Conservation (phyloP, 2,888 invertebrate genomes). For the Lochmaea capreae region DNA sequence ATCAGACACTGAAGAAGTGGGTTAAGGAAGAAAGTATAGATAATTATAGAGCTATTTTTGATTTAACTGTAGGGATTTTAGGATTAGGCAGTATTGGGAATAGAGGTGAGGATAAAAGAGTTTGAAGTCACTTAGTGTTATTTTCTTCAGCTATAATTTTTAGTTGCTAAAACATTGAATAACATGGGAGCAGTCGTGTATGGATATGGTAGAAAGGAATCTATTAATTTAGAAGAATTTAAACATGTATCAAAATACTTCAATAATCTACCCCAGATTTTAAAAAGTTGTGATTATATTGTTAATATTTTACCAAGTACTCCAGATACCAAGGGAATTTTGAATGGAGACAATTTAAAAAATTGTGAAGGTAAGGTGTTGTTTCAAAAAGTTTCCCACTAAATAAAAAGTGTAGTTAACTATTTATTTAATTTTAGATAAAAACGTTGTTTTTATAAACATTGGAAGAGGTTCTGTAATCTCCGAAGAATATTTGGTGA, state of each 20-base stretch:
- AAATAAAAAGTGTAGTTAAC: too few relatives aligned
- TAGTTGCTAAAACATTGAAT: slow-evolving; percentile 66
- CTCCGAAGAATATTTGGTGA: slow-evolving; percentile 66
- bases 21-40: slow-evolving; percentile 58
- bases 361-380: slow-evolving; percentile 63
- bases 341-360: slow-evolving; percentile 66
- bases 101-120: slow-evolving; percentile 59
- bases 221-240: slow-evolving; percentile 43
- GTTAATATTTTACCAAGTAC: slow-evolving; percentile 70
- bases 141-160: slow-evolving; percentile 37
- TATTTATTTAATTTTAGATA: slow-evolving; percentile 49
- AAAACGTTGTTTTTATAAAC: slow-evolving; percentile 69
- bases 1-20: slow-evolving; percentile 58
- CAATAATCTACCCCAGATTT: slow-evolving; percentile 60
- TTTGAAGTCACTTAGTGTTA: background rate
- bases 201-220: slow-evolving; percentile 50
- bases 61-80: slow-evolving; percentile 68
- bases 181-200: slow-evolving; percentile 63
- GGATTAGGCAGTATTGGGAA: slow-evolving; percentile 69
- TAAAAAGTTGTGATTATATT: slow-evolving; percentile 69
- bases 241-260: slow-evolving; percentile 56
- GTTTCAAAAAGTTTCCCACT: background rate
- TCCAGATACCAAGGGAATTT: slow-evolving; percentile 65
- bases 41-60: slow-evolving; percentile 63
- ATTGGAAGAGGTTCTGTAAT: slow-evolving; percentile 71